Evolutionary conservation across 1,140 invertebrate genomes (phyloP), one percentile per base, ranked within the genome.

Genomic region (Drosophila kanapiae): DNA sequence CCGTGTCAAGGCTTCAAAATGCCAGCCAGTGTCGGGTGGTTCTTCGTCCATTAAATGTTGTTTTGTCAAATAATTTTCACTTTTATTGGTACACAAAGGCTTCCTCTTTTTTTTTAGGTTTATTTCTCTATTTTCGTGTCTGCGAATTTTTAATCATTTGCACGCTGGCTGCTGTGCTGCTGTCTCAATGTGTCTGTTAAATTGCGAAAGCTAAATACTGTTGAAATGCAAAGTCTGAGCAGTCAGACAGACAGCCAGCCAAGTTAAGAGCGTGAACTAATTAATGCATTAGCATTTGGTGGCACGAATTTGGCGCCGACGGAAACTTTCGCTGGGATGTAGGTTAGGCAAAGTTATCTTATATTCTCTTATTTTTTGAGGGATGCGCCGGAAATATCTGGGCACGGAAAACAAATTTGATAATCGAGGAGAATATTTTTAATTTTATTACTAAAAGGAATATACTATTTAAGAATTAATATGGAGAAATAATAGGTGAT

Each of bases 211-310:
- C 60, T 71, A 38, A 51, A 60, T 51, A 49, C 47, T 57, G 62
- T 29, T 31, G 62, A 45, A 63, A 54, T 63, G 57, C 43, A 42
- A 33, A 70, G 51, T 69, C 64, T 56, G 58, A 78, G 57, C 75
- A 78, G 42, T 40, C 67, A 57, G 63, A 78, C 75, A 78, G 42
- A 40, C 67, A 57, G 63, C 60, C 75, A 63, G 49, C 33, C 64
- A 51, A 72, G 65, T 67, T 74, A 47, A 82, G 74, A 82, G 75
- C 69, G 58, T 58, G 54, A 87, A 72, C 84, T 90, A 88, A 88
- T 88, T 88, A 88, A 85, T 84, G 85, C 64, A 87, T 84, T 78
- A 87, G 68, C 72, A 88, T 78, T 84, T 69, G 64, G 61, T 56
- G 80, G 48, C 72, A 58, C 56, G 49, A 75, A 49, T 75, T 75